These are phyloP conservation scores for Crossaster papposus DNA, from an alignment of 53 echinoderm and acorn worm genomes.

Conservation along the genomic window DNA sequence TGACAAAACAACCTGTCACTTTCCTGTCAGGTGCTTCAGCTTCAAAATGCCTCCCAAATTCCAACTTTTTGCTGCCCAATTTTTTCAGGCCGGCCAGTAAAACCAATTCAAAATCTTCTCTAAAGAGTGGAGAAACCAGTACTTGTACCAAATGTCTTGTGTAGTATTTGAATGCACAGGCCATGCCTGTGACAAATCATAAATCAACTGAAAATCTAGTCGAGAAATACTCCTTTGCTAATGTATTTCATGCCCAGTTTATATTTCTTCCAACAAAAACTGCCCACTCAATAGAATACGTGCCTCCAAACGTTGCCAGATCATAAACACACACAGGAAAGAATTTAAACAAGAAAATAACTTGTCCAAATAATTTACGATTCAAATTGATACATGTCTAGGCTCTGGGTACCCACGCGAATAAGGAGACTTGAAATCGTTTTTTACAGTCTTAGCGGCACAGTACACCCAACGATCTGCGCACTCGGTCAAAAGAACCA, in stretches of 20 bases:
- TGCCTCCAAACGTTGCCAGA: too few relatives aligned
- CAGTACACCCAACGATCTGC: neutral
- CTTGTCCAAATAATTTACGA: neutral
- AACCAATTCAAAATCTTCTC: conserved; percentile 26
- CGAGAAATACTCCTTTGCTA: too few relatives aligned
- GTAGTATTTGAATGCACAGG: too few relatives aligned
- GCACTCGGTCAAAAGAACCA: neutral
- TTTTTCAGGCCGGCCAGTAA: neutral
- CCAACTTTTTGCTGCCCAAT: conserved; percentile 9
- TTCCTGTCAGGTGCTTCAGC: conserved; percentile 4
- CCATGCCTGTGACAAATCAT: too few relatives aligned
- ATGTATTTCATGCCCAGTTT: too few relatives aligned
- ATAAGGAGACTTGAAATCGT: neutral
- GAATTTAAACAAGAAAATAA: neutral
- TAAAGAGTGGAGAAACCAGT: too few relatives aligned
- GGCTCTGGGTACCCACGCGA: neutral
- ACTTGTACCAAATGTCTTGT: too few relatives aligned
- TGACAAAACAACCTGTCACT: conserved; percentile 23
- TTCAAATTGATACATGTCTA: neutral
- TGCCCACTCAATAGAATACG: too few relatives aligned
- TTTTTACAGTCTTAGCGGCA: neutral
- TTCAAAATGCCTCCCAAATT: conserved; percentile 7
- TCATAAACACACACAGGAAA: neutral
- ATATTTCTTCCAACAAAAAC: too few relatives aligned
- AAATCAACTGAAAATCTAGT: too few relatives aligned